phyloP scores from a whole-genome alignment of 2,888 invertebrate genomes.

The Cremastinae sp. region DNA sequence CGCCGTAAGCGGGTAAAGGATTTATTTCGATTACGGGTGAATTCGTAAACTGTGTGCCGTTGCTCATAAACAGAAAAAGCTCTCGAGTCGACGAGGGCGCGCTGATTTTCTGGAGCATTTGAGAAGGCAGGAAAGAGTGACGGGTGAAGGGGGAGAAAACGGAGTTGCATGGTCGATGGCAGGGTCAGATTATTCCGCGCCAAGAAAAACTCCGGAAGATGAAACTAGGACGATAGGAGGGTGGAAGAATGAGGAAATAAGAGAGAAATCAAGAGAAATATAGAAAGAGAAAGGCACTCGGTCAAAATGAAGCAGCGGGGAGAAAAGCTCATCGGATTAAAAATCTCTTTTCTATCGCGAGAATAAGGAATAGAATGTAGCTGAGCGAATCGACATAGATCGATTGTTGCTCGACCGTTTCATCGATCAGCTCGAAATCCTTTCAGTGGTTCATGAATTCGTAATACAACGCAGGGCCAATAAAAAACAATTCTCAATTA shows the following conservation, averaged over 20 bases:
- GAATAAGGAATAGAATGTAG: conserved; percentile 28
- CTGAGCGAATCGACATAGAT: conserved; percentile 43
- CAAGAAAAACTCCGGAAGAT: conserved; percentile 53
- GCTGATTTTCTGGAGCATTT: too few relatives aligned
- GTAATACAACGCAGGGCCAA: not conserved
- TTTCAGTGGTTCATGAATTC: too few relatives aligned
- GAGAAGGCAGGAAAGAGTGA: too few relatives aligned
- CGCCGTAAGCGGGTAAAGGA: too few relatives aligned
- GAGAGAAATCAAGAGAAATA: conserved; percentile 11
- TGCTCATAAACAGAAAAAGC: too few relatives aligned
- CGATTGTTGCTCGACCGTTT: conserved; percentile 25
- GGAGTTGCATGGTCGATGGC: conserved; percentile 55
- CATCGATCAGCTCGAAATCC: too few relatives aligned
- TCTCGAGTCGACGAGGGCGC: too few relatives aligned
- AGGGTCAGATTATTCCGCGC: conserved; percentile 45
- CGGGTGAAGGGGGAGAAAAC: conserved; percentile 44
- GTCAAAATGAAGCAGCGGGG: not conserved
- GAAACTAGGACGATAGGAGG: conserved; percentile 55
- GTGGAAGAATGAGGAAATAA: conserved; percentile 14
- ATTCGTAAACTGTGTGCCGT: too few relatives aligned
- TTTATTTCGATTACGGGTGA: too few relatives aligned
- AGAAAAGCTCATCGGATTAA: conserved; percentile 8
- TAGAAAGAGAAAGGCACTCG: conserved; percentile 41
- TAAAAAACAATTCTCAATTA: not conserved
- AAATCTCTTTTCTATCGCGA: conserved; percentile 30